Percentiles rank a stretch among this genome's conserved stretches.
These are phyloP conservation scores for Enhydra lutris DNA, from an alignment of 2,113 vertebrate genomes.

Conservation along the genomic window DNA sequence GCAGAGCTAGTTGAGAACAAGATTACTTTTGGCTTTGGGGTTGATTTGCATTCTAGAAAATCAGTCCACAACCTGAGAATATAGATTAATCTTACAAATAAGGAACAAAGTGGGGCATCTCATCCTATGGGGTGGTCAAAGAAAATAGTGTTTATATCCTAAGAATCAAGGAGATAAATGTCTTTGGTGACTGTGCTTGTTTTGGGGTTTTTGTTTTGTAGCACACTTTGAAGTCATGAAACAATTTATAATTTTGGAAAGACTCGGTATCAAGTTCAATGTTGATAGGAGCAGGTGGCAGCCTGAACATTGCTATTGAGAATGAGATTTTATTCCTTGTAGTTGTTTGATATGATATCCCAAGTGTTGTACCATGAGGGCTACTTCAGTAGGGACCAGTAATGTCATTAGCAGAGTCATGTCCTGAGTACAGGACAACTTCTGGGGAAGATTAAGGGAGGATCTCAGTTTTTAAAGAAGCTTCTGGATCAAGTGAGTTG, in stretches of 20 bases:
- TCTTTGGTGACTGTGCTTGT: neutral
- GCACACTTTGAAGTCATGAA: conserved; percentile 42
- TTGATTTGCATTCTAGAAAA: conserved; percentile 51
- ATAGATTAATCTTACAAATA: conserved; percentile 8
- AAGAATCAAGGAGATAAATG: neutral
- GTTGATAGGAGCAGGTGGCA: neutral
- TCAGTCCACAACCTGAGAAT: conserved; percentile 12
- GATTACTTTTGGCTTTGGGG: conserved; percentile 14
- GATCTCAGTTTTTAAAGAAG: neutral
- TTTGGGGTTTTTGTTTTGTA: neutral
- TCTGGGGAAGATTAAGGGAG: neutral
- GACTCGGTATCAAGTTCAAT: neutral
- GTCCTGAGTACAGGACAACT: neutral
- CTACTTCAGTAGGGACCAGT: neutral
- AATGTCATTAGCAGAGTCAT: neutral
- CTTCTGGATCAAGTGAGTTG: neutral
- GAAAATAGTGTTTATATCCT: neutral
- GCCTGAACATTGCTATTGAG: neutral
- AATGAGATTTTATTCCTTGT: neutral
- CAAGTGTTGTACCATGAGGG: neutral
- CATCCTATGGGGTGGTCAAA: neutral
- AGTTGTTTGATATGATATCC: neutral
- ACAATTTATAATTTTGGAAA: conserved; percentile 44
- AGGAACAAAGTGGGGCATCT: neutral
- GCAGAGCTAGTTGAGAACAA: neutral